Evolutionary conservation across 1,140 invertebrate genomes (phyloP), one percentile per base, ranked within the genome.

Genomic region (Ephestia elutella): DNA sequence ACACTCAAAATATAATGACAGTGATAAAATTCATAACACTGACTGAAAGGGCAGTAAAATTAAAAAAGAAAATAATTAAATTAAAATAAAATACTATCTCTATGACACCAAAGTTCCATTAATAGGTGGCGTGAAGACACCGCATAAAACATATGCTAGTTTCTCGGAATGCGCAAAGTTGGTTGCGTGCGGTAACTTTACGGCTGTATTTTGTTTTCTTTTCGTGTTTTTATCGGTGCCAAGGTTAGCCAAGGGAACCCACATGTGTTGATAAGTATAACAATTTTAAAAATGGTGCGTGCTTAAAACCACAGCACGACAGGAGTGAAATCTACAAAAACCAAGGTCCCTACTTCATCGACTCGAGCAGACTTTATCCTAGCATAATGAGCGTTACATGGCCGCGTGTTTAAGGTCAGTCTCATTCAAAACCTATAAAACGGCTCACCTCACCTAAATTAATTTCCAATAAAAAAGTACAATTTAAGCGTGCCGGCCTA

Each of bases 131-230:
- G 67, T 70, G 70, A 54, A 51, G 13, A 25, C 8, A 25, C 19
- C 48, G 18, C 44, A 68, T 73, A 70, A 72, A 59, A 49, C 54
- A 54, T 13, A 8, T 21, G 48, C 13, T 58, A 59, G 59, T 70
- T 68, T 63, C 57, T 61, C 44, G 56, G 48, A 74, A 67, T 56
- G 61, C 28, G 57, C 51, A 49, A 68, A 64, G 59, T 64, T 66
- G 60, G 25, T 71, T 53, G 70, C 70, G 67, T 70, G 68, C 49
- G 19, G 50, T 53, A 21, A n/a, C 0, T 21, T 53, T 53, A 25
- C 17, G 49, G 49, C 15, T 32, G 30, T 32, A 1, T 50, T 50
- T 50, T 50, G 49, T 20, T 50, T 50, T 20, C 4, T 53, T 20
- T n/a, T 53, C n/a, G n/a, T 9, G 21, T n/a, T 53, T 53, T 25